Evolutionary conservation across 2,113 vertebrate genomes (phyloP), one percentile per base, ranked within the genome.

Genomic region (Clupea harengus): DNA sequence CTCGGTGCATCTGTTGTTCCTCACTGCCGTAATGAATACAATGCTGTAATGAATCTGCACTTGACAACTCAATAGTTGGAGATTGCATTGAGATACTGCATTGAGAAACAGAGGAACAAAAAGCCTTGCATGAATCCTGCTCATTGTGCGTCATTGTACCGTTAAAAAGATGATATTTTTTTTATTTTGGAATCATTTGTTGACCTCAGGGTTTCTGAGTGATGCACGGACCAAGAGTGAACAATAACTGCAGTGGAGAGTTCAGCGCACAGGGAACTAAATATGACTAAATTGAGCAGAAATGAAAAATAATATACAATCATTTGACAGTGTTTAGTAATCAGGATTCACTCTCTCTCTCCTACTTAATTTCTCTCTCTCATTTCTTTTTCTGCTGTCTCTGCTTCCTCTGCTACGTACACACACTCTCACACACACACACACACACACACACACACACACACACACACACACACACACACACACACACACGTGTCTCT

Each of bases 361-460:
- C 52, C 4, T 3, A 86, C 32, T 32, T 6, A 20, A 25, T 11
- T 46, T 39, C 44, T 32, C 45, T 45, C 44, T 78, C 47, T 10
- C 5, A 50, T 25, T 44, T 13, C 28, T 60, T 45, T 8, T 83
- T 45, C 64, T 45, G 25, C 13, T 75, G 3, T 46, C 45, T 83
- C 45, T 78, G 52, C 52, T 54, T 17, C 17, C 45, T 82, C 83
- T 32, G 46, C 52, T 89, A 20, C 85, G 85, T 78, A 60, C 75
- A 49, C 47, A 47, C 46, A 47, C 46, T 3, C 2, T 9, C 46
- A 47, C 46, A 0, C 47, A 49, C 47, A 49, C 47, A 49, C 8
- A 49, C 47, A 49, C 47, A 49, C 8, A 49, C 47, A 49, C 8
- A 49, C 47, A 49, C 8, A 49, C 47, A 49, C 2, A 9, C 47